Percentiles rank a stretch among this genome's conserved stretches.
phyloP scores from a whole-genome alignment of 2,888 invertebrate genomes.

The Euplexia lucipara region DNA sequence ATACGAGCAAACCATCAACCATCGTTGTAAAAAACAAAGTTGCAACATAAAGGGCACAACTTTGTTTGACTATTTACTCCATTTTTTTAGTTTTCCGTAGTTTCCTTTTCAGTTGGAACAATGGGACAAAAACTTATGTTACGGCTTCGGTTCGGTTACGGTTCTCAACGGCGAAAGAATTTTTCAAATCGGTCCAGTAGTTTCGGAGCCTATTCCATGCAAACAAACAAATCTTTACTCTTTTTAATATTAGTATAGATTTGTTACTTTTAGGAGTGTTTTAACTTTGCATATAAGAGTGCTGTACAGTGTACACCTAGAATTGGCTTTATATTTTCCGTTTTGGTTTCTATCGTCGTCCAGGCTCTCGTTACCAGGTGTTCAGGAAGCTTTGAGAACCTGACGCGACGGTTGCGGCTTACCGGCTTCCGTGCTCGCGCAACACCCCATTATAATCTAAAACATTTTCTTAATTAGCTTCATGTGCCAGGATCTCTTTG shows the following conservation, averaged over 20 bases:
- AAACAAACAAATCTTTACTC: too few relatives aligned
- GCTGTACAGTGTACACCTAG: neutral
- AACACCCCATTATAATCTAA: constrained; percentile 14
- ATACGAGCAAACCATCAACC: too few relatives aligned
- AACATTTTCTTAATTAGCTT: constrained; percentile 51
- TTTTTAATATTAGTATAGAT: neutral
- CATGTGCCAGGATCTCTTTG: constrained; percentile 27
- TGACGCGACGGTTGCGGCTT: constrained; percentile 27
- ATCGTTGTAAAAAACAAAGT: too few relatives aligned
- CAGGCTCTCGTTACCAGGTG: constrained; percentile 18
- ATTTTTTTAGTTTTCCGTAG: too few relatives aligned
- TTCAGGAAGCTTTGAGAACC: constrained; percentile 28
- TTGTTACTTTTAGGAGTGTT: neutral
- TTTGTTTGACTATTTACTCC: too few relatives aligned
- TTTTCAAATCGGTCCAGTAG: too few relatives aligned
- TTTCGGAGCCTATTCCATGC: too few relatives aligned
- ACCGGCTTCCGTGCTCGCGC: neutral
- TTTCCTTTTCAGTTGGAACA: too few relatives aligned
- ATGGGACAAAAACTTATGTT: too few relatives aligned
- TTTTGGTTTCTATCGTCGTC: neutral
- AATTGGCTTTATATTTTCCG: neutral
- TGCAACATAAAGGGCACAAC: too few relatives aligned
- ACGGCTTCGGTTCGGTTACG: too few relatives aligned
- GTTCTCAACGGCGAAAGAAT: too few relatives aligned
- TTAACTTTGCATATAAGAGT: neutral